phyloP scores from a whole-genome alignment of 2,888 invertebrate genomes.

The Coremacera marginata region DNA sequence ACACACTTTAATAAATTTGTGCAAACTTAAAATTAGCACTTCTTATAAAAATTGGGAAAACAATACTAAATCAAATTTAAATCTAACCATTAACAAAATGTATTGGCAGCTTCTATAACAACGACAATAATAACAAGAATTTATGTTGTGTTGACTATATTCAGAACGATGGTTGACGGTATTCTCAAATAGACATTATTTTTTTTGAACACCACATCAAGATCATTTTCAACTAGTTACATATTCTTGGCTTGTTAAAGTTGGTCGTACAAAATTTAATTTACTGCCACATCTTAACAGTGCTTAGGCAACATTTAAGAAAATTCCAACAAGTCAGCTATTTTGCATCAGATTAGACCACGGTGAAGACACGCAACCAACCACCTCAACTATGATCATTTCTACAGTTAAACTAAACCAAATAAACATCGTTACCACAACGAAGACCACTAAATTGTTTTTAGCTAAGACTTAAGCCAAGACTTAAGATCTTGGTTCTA shows the following conservation, averaged over 20 bases:
- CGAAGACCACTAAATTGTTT: background rate
- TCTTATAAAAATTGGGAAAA: no score
- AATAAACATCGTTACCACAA: background rate
- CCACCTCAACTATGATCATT: background rate
- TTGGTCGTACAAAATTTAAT: constrained; percentile 41
- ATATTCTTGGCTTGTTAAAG: background rate
- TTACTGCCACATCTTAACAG: constrained; percentile 29
- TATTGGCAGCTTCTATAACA: no score
- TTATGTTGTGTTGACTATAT: background rate
- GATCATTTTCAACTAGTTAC: constrained; percentile 4
- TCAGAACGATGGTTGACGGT: no score
- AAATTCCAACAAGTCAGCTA: background rate
- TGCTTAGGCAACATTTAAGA: background rate
- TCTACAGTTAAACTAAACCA: background rate
- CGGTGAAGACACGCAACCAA: constrained; percentile 26
- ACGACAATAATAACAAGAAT: background rate
- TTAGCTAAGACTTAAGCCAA: background rate
- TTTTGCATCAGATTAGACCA: constrained; percentile 37
- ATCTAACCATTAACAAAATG: no score
- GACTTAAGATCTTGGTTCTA: no score
- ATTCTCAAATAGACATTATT: no score
- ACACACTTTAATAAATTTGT: no score
- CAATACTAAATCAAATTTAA: no score
- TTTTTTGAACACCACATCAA: constrained; percentile 1
- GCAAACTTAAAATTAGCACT: no score